These are phyloP conservation scores for Synergus gifuensis DNA, from an alignment of 2,888 invertebrate species.

Conservation along the genomic window DNA sequence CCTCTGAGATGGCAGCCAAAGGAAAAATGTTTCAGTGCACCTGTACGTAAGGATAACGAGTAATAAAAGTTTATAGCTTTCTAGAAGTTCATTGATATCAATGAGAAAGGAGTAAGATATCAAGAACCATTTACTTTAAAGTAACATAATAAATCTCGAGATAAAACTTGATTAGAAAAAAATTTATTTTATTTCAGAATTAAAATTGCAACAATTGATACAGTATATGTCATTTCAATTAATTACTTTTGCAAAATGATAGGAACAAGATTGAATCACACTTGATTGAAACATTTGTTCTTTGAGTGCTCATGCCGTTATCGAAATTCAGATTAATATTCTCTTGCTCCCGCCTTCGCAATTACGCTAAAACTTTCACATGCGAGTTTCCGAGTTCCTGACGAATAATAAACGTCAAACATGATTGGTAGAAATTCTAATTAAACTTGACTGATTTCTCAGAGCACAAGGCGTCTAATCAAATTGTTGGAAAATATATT, in stretches of 20 bases:
- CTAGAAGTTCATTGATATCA: slow-evolving; percentile 1
- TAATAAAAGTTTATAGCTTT: slow-evolving; percentile 15
- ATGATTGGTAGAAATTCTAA: slow-evolving; percentile 2
- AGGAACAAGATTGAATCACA: slow-evolving; percentile 7
- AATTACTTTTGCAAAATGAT: neutral
- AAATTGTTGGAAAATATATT: neutral
- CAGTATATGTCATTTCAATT: neutral
- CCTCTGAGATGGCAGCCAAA: neutral
- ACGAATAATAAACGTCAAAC: slow-evolving; percentile 19
- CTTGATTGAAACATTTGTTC: neutral
- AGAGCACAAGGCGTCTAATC: neutral
- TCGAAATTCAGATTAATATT: slow-evolving; percentile 40
- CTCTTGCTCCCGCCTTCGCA: slow-evolving; percentile 10
- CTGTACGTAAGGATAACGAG: slow-evolving; percentile 1
- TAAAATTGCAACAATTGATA: neutral
- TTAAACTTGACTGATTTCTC: neutral
- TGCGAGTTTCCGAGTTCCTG: slow-evolving; percentile 16
- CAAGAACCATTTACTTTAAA: neutral
- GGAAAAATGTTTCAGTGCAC: neutral
- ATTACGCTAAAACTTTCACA: slow-evolving; percentile 33
- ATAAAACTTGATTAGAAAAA: neutral
- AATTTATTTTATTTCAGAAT: neutral
- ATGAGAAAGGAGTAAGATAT: neutral
- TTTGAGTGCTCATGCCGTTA: slow-evolving; percentile 11
- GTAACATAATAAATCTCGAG: neutral